Conservation (phyloP, 2,888 invertebrate species). For the Sphaerophoria rueppellii region DNA sequence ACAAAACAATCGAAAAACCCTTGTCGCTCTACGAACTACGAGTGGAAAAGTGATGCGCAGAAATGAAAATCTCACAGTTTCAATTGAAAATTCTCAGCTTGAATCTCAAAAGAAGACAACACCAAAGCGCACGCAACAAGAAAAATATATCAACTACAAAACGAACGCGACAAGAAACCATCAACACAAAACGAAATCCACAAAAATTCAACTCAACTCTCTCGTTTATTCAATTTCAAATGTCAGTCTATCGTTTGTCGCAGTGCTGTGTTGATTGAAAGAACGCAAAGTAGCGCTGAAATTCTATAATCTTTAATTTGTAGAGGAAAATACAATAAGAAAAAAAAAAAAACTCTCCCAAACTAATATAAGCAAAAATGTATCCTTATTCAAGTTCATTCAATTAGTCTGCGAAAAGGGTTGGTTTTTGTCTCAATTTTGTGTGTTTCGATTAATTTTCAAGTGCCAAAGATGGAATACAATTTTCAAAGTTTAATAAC, state of each 20-base stretch:
- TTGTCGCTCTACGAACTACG: neutral
- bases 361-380: neutral
- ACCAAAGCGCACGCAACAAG: slow-evolving; percentile 59
- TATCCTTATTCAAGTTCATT: slow-evolving; percentile 58
- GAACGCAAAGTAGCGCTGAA: slow-evolving; percentile 38
- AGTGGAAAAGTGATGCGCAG: slow-evolving; percentile 47
- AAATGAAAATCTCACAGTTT: slow-evolving; percentile 25
- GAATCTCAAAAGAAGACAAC: slow-evolving; percentile 61
- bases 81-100: neutral
- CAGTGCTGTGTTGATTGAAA: slow-evolving; percentile 73
- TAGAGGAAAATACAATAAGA: slow-evolving; percentile 30
- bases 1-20: neutral
- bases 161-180: slow-evolving; percentile 56
- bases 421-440: slow-evolving; percentile 32
- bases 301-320: slow-evolving; percentile 40
- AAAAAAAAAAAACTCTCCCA: slow-evolving; percentile 23
- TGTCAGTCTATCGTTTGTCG: slow-evolving; percentile 74
- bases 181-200: slow-evolving; percentile 58
- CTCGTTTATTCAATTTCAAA: slow-evolving; percentile 62
- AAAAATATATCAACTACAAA: slow-evolving; percentile 39
- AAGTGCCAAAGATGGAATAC: slow-evolving; percentile 56
- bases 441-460: slow-evolving; percentile 3
- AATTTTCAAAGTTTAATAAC: slow-evolving; percentile 68
- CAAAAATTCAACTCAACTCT: slow-evolving; percentile 62
- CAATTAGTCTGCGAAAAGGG: slow-evolving; percentile 57